Percentiles rank a stretch among this genome's conserved stretches.
phyloP scores from a whole-genome alignment of 2,113 vertebrate genomes.

The Salvelinus alpinus region DNA sequence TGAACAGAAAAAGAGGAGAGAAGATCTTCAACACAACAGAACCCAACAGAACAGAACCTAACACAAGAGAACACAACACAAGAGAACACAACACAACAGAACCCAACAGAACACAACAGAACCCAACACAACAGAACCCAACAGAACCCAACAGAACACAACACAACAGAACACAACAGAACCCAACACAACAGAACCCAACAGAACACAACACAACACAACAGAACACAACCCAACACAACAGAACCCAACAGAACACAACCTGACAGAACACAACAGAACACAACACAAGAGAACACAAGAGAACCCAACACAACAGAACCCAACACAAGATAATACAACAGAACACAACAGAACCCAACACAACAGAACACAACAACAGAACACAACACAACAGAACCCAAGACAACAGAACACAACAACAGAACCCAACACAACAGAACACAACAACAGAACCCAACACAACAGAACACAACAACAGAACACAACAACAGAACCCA shows the following conservation, averaged over 20 bases:
- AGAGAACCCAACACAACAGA: background rate
- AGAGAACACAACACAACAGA: background rate
- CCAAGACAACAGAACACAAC: background rate
- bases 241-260: too few relatives aligned
- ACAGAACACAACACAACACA: background rate
- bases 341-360: background rate
- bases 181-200: too few relatives aligned
- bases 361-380: background rate
- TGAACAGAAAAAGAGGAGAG: slow-evolving; percentile 21
- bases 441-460: background rate
- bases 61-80: background rate
- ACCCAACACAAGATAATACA: background rate
- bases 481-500: background rate
- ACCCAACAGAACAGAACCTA: background rate
- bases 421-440: background rate
- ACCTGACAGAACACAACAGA: background rate
- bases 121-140: background rate
- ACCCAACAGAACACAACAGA: background rate
- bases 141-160: background rate
- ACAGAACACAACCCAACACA: background rate
- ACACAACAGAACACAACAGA: background rate
- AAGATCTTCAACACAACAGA: slow-evolving; percentile 12
- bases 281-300: background rate
- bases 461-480: background rate
- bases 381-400: background rate